Conservation (phyloP, 2,888 invertebrate species). For the Pharmacophagus antenor region DNA sequence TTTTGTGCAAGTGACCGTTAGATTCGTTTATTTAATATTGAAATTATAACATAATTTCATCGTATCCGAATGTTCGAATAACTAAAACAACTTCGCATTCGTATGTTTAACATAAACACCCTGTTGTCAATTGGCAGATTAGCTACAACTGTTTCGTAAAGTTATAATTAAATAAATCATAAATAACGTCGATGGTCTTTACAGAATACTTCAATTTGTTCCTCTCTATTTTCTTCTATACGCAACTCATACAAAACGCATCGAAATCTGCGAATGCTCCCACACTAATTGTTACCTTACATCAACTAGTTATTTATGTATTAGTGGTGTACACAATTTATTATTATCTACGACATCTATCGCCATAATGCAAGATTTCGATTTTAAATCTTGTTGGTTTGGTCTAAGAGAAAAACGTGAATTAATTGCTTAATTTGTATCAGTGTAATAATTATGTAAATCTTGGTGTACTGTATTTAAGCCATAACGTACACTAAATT, state of each 20-base stretch:
- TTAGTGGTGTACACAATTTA: slow-evolving; percentile 52
- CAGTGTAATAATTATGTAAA: too few relatives aligned
- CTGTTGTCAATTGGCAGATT: slow-evolving; percentile 14
- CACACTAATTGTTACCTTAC: slow-evolving; percentile 34
- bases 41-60: not conserved
- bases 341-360: slow-evolving; percentile 61
- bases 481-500: too few relatives aligned
- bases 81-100: not conserved
- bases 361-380: slow-evolving; percentile 53
- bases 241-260: slow-evolving; percentile 29
- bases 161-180: slow-evolving; percentile 4
- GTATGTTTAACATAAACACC: slow-evolving; percentile 8
- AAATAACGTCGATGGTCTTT: slow-evolving; percentile 18
- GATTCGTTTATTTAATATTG: not conserved
- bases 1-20: slow-evolving; percentile 1
- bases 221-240: slow-evolving; percentile 21
- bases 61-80: not conserved
- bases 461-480: too few relatives aligned
- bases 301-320: slow-evolving; percentile 42
- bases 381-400: not conserved
- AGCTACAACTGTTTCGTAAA: not conserved
- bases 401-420: too few relatives aligned
- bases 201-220: slow-evolving; percentile 19
- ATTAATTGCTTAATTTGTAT: too few relatives aligned
- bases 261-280: slow-evolving; percentile 22